phyloP scores from a whole-genome alignment of 2,797 vertebrate genomes.

The Netta rufina region DNA sequence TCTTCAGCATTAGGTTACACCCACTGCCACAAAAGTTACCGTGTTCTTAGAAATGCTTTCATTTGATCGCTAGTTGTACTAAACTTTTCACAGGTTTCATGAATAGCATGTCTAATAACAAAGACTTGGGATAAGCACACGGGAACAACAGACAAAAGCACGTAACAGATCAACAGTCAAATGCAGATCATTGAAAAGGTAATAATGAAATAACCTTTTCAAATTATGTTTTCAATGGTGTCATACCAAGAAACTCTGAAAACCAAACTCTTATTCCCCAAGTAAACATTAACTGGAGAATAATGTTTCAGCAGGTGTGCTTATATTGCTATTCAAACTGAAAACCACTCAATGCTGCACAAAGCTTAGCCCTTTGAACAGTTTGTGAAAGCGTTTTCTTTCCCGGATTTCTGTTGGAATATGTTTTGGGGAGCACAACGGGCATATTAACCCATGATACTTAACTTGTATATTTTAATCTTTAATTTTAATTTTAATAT shows the following conservation, averaged over 20 bases:
- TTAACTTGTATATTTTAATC: background rate
- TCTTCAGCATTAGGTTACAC: constrained; percentile 44
- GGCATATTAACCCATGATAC: background rate
- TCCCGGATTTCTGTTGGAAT: constrained; percentile 2
- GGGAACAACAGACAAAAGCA: constrained; percentile 34
- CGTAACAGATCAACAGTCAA: constrained; percentile 37
- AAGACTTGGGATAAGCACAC: constrained; percentile 7
- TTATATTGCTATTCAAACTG: constrained; percentile 15
- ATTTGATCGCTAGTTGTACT: constrained; percentile 37
- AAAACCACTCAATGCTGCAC: background rate
- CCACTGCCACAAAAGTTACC: constrained; percentile 72
- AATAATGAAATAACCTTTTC: constrained; percentile 59
- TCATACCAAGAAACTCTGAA: constrained; percentile 26
- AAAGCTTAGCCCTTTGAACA: constrained; percentile 26
- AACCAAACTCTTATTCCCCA: background rate
- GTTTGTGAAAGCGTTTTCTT: background rate
- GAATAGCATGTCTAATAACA: constrained; percentile 40
- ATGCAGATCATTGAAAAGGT: constrained; percentile 54
- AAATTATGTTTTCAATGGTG: constrained; percentile 7
- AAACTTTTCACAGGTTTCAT: constrained; percentile 74
- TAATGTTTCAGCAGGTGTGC: constrained; percentile 77
- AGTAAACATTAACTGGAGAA: constrained; percentile 39
- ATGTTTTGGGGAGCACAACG: constrained; percentile 8
- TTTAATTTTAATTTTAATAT: background rate
- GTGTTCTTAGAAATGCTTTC: constrained; percentile 67